Evolutionary conservation across 2,797 vertebrate genomes (phyloP).

Genomic region (Lagorchestes hirsutus): DNA sequence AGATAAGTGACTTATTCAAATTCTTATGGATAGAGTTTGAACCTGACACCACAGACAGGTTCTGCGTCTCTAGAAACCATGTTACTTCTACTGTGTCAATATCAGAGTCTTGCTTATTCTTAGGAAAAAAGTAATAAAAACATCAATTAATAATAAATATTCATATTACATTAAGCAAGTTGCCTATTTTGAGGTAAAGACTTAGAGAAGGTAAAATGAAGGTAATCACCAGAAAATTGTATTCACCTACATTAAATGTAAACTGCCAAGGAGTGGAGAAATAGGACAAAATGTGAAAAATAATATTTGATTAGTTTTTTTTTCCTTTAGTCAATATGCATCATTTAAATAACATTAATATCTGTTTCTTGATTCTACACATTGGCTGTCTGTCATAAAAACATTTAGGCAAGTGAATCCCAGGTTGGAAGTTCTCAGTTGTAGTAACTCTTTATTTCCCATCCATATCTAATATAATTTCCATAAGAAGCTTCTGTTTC

Average conservation of each 20-base stretch:
- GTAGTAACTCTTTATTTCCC: constrained; percentile 59
- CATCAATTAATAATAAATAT: constrained; percentile 9
- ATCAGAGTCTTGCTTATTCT: no score
- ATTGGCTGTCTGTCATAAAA: constrained; percentile 62
- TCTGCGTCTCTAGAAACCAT: no score
- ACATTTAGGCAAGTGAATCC: constrained; percentile 41
- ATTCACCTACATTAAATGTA: neutral
- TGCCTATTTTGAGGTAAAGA: neutral
- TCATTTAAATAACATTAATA: constrained; percentile 61
- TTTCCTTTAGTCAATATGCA: neutral
- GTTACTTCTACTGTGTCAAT: no score
- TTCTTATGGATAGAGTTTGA: no score
- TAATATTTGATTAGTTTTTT: neutral
- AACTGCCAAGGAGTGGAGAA: constrained; percentile 5
- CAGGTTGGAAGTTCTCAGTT: constrained; percentile 61
- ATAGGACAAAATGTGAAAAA: constrained; percentile 33
- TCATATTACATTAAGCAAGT: neutral
- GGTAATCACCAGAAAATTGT: constrained; percentile 23
- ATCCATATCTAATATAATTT: constrained; percentile 52
- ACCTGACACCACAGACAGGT: no score
- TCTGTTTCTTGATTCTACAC: constrained; percentile 46
- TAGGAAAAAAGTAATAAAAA: no score
- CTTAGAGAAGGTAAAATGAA: constrained; percentile 44
- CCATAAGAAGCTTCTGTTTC: constrained; percentile 6
- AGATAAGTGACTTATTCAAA: no score